Evolutionary conservation across 2,888 invertebrate species (phyloP), one percentile per base, ranked within the genome.

Genomic region (Morinoia aosen): DNA sequence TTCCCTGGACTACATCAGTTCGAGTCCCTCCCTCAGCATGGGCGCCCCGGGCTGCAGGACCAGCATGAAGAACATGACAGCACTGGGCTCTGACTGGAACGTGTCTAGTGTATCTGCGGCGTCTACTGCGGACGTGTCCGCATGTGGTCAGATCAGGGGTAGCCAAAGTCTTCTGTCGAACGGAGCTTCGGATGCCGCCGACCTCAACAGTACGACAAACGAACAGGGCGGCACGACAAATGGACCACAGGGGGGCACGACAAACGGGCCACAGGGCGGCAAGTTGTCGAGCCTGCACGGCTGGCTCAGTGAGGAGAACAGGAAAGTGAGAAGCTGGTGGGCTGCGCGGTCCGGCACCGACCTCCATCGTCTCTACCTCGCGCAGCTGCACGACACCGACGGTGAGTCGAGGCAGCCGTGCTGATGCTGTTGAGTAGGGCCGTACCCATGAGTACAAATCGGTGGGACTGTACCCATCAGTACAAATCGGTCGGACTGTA

Each of bases 321-420:
- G 96, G 7, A 95, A 96, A 57, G 96, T 96, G 94, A 96, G 96
- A 95, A 95, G 96, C 39, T 96, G 96, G 96, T 96, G 96, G 96
- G 95, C 96, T 11, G 88, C 96, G 57, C 93, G 96, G n/a, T 96
- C 96, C 0, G 96, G 96, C 90, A 96, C 96, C n/a, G 96, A 96
- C 95, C 96, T 96, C 39, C 96, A 96, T 95, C 94, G 93, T 56
- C 95, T 96, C 39, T 96, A 96, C 91, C 61, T 96, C 64, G 95
- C 95, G 58, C 96, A 96, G 94, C 95, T 96, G 14, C 96, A 96
- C 76, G 96, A 96, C 90, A 96, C 96, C 56, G 96, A 96, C 76
- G 96, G 96, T 96, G 95, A 95, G 96, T 95, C 48, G 40, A 90
- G 58, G 33, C 19, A 12, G 4, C 19, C 76, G 7, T 8, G 48